A percentile compares a stretch with the other conserved stretches of the same genome.
Conservation (phyloP, 37 sponge, comb jelly and placozoan genomes). For the Cliona cf. orientalis region DNA sequence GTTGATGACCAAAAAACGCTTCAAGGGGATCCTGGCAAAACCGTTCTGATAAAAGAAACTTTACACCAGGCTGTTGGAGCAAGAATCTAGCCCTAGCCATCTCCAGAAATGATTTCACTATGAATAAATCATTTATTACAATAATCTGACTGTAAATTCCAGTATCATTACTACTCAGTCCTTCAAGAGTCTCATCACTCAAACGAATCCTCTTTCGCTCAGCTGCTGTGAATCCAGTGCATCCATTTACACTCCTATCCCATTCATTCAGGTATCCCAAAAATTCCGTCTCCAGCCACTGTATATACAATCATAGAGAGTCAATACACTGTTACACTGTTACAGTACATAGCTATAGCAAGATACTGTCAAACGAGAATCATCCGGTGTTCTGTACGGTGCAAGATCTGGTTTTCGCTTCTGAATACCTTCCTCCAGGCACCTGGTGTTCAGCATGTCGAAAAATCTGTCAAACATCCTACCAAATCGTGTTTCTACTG, state of each 20-base stretch:
- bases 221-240: neutral
- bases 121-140: no score
- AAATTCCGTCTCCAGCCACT: constrained; percentile 10
- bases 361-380: neutral
- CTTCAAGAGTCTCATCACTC: neutral
- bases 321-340: neutral
- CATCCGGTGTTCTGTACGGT: neutral
- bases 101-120: no score
- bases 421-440: neutral
- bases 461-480: constrained; percentile 1
- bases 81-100: no score
- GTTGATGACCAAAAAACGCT: no score
- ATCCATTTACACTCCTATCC: neutral
- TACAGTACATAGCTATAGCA: neutral
- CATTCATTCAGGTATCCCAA: constrained; percentile 1
- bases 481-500: neutral
- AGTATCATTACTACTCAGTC: no score
- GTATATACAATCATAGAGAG: neutral
- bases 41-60: no score
- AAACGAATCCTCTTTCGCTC: neutral
- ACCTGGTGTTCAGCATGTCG: neutral
- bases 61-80: no score
- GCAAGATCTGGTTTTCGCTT: neutral
- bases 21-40: no score
- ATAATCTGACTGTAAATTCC: no score